Base-by-base conservation (phyloP, 1,140 invertebrate species). In the Papilio xuthus region DNA sequence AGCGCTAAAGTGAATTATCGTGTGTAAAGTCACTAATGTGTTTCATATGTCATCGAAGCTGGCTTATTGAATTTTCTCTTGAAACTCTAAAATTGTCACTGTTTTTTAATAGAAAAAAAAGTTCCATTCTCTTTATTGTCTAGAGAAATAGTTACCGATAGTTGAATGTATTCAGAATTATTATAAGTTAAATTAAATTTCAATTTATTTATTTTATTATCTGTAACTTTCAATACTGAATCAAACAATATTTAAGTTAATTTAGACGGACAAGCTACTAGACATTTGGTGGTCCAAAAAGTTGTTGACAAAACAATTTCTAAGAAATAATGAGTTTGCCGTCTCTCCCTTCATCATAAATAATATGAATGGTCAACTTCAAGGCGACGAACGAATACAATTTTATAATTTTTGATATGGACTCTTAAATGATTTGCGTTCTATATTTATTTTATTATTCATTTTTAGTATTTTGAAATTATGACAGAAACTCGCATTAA, bases 11-110 rank as follows among this genome's bases (percentile, higher is more conserved):
- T 75, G 73, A 75, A 47, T 75, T 75, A 75, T 75, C 47, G 50
- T 32, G 28, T 47, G 73, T 37, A 75, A 75, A 50, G 47, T 75
- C 18, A 75, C 73, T 75, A 56, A 75, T 75, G 73, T 75, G 73
- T 75, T 56, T 56, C 73, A 75, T 75, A 56, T 60, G 73, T 75
- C 73, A 56, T 56, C 28, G 47, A 28, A 75, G 56, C 28, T 32
- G 47, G 47, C 73, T 75, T 75, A 75, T 75, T 75, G 73, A 26
- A 75, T 75, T 75, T 75, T 41, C 13, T n/a, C 15, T 56, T 56
- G 1, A 8, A 53, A 75, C 10, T 75, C 60, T 63, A 15, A 32
- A 60, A 63, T 26, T 60, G 9, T 60, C 3, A 60, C 20, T 60
- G 26, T 60, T 26, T 60, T 60, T 60, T 26, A n/a, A 53, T 20